phyloP scores from a whole-genome alignment of 53 echinoderm and acorn worm genomes.

The Temnopleurus reevesii region DNA sequence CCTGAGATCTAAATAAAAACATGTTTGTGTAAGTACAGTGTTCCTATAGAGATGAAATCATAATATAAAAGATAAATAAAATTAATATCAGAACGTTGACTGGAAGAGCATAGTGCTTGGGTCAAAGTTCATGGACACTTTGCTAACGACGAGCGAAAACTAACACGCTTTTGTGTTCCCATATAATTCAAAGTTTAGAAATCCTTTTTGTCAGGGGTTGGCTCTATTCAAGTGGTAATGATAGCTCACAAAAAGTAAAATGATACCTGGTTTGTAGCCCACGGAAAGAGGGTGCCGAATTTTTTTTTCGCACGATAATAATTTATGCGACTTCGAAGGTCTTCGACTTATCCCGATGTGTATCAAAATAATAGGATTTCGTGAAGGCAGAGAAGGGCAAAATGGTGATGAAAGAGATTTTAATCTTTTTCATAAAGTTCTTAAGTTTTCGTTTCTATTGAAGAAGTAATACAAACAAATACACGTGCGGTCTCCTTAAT shows the following conservation, averaged over 20 bases:
- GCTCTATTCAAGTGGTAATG: neutral
- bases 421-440: neutral
- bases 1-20: too few relatives aligned
- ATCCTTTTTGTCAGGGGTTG: neutral
- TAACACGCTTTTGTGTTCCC: conserved; percentile 3
- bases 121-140: neutral
- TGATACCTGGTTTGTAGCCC: conserved; percentile 1
- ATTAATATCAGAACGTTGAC: neutral
- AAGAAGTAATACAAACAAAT: neutral
- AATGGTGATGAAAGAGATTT: neutral
- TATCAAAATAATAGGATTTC: neutral
- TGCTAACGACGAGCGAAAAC: neutral
- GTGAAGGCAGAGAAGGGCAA: neutral
- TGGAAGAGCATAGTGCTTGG: neutral
- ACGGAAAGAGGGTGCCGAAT: neutral
- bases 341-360: neutral
- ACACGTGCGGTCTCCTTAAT: neutral
- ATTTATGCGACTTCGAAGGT: conserved; percentile 49
- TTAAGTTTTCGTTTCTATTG: neutral
- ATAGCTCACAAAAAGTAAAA: conserved; percentile 1
- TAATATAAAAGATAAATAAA: neutral
- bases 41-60: too few relatives aligned
- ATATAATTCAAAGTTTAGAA: neutral
- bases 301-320: neutral
- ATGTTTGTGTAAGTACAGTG: too few relatives aligned